Evolutionary conservation across 2,113 vertebrate genomes (phyloP).

Genomic region (Sardina pilchardus): DNA sequence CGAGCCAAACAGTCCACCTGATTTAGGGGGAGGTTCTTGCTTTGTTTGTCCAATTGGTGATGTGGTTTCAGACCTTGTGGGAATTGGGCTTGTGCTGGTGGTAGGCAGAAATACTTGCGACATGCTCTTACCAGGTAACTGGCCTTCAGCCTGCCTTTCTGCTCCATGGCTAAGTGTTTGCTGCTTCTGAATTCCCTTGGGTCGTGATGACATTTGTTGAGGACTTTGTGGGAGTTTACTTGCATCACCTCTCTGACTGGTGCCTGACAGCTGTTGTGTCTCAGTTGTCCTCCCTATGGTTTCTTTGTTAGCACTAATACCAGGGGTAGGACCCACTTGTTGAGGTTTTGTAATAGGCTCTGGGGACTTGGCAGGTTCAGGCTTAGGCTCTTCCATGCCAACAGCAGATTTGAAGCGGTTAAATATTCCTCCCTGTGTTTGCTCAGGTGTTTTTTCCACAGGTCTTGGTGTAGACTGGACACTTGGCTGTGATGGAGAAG

Average conservation of each 20-base stretch:
- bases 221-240: constrained; percentile 54
- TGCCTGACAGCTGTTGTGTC: constrained; percentile 23
- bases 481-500: constrained; percentile 18
- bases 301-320: constrained; percentile 69
- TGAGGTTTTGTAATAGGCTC: constrained; percentile 60
- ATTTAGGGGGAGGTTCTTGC: constrained; percentile 62
- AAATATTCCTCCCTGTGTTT: constrained; percentile 77
- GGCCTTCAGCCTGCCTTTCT: constrained; percentile 44
- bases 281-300: constrained; percentile 71
- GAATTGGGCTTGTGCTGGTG: constrained; percentile 30
- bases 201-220: constrained; percentile 45
- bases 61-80: constrained; percentile 50
- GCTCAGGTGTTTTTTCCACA: constrained; percentile 60
- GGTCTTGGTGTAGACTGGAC: constrained; percentile 35
- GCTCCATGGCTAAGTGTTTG: constrained; percentile 54
- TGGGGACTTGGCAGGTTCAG: constrained; percentile 53
- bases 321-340: constrained; percentile 43
- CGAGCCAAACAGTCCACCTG: constrained; percentile 71
- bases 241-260: constrained; percentile 4
- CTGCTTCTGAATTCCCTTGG: constrained; percentile 62
- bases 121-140: constrained; percentile 52
- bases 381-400: constrained; percentile 70
- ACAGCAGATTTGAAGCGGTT: constrained; percentile 83
- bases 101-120: constrained; percentile 52
- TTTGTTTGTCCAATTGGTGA: constrained; percentile 58